These are phyloP conservation scores for Spodoptera picta DNA, from an alignment of 2,888 invertebrate species.

Conservation along the genomic window DNA sequence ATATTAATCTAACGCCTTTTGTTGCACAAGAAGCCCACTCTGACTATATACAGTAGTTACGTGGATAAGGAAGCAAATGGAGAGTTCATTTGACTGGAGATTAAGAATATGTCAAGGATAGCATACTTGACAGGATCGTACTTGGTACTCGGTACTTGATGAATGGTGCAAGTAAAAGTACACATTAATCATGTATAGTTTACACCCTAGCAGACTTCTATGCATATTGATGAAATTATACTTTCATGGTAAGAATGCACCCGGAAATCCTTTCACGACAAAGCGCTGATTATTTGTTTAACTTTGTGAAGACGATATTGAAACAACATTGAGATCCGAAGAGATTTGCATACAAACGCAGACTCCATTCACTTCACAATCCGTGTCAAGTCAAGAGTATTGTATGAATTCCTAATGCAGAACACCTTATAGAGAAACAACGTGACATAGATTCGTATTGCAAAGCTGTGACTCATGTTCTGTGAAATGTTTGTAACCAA, in stretches of 20 bases:
- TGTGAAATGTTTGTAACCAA: slow-evolving; percentile 48
- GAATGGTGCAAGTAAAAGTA: too few relatives aligned
- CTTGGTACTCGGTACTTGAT: too few relatives aligned
- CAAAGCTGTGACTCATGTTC: slow-evolving; percentile 50
- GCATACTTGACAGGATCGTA: too few relatives aligned
- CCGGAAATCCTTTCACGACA: too few relatives aligned
- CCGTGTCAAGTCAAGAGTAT: slow-evolving; percentile 27
- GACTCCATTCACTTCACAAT: slow-evolving; percentile 19
- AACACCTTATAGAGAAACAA: slow-evolving; percentile 55
- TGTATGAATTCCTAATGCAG: slow-evolving; percentile 56
- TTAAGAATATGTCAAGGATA: neutral
- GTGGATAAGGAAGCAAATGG: slow-evolving; percentile 13
- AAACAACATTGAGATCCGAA: neutral
- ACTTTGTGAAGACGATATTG: neutral
- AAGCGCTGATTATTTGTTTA: too few relatives aligned
- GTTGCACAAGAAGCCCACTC: slow-evolving; percentile 49
- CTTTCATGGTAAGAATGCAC: too few relatives aligned
- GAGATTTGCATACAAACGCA: neutral
- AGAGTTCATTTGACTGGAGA: neutral
- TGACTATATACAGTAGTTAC: slow-evolving; percentile 37
- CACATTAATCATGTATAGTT: too few relatives aligned
- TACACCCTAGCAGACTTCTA: too few relatives aligned
- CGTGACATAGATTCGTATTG: slow-evolving; percentile 59
- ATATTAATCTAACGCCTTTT: slow-evolving; percentile 52
- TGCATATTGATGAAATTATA: too few relatives aligned